Evolutionary conservation across 2,113 vertebrate species (phyloP).

Genomic region (Oreochromis aureus): DNA sequence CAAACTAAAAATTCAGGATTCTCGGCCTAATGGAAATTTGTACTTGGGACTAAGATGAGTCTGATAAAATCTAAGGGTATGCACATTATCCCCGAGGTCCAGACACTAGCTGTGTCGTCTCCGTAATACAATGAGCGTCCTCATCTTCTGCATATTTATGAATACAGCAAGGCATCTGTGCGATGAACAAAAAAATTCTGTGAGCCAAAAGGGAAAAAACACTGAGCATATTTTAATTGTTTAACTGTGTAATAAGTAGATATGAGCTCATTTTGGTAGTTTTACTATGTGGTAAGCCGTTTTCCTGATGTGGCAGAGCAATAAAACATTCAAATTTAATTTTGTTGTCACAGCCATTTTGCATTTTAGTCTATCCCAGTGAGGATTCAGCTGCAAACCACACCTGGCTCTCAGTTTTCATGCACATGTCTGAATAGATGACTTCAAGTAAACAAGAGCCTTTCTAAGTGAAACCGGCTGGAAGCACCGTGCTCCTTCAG

Average conservation of each 20-base stretch:
- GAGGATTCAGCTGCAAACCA: slow-evolving; percentile 34
- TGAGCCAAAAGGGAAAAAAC: neutral
- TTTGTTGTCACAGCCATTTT: neutral
- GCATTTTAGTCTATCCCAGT: neutral
- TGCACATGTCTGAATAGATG: slow-evolving; percentile 14
- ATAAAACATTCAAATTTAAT: neutral
- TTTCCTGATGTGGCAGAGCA: neutral
- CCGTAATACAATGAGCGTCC: neutral
- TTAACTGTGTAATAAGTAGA: neutral
- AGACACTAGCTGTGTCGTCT: neutral
- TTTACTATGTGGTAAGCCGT: neutral
- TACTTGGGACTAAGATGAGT: neutral
- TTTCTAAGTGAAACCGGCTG: slow-evolving; percentile 13
- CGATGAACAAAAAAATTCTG: neutral
- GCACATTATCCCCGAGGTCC: neutral
- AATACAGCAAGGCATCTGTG: neutral
- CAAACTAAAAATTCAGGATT: neutral
- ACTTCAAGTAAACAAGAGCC: slow-evolving; percentile 17
- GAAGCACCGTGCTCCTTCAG: slow-evolving; percentile 2
- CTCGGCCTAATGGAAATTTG: neutral
- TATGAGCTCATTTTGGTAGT: neutral
- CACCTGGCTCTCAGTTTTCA: slow-evolving; percentile 20
- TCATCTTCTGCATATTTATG: neutral
- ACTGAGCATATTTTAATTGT: neutral
- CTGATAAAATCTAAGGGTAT: neutral